Evolutionary conservation across 2,797 vertebrate species (phyloP).

Genomic region (Sebastes taczanowskii): DNA sequence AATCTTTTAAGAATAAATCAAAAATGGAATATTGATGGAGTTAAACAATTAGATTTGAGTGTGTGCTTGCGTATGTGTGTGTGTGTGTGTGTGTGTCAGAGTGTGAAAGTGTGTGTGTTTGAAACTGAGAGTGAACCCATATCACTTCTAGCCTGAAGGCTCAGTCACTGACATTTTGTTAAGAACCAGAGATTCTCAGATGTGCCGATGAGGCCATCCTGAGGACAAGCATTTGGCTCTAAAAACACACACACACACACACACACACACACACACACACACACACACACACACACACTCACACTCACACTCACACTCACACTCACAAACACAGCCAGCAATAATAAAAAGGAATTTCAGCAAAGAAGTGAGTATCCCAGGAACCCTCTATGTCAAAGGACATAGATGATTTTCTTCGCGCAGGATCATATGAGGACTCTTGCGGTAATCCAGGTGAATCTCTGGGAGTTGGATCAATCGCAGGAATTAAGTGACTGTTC

Average conservation of each 20-base stretch:
- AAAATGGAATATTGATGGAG: background rate
- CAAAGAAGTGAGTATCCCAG: slow-evolving; percentile 40
- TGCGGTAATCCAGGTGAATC: slow-evolving; percentile 35
- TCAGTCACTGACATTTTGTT: slow-evolving; percentile 64
- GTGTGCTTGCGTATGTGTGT: background rate
- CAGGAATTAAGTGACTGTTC: slow-evolving; percentile 28
- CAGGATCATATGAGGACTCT: slow-evolving; percentile 37
- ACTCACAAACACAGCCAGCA: slow-evolving; percentile 31
- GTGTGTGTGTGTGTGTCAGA: background rate
- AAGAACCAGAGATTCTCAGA: slow-evolving; percentile 70
- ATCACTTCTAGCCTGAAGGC: slow-evolving; percentile 64
- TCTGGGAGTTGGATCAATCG: slow-evolving; percentile 31
- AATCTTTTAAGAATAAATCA: background rate
- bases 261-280: background rate
- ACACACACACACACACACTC: background rate
- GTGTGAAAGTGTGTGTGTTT: background rate
- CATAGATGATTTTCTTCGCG: slow-evolving; percentile 12
- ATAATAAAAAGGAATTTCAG: slow-evolving; percentile 60
- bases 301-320: background rate
- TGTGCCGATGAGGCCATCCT: slow-evolving; percentile 66
- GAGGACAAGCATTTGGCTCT: slow-evolving; percentile 64
- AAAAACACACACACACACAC: background rate
- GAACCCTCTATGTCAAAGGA: slow-evolving; percentile 39
- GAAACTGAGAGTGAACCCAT: slow-evolving; percentile 59
- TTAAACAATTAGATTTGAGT: background rate